phyloP scores from a whole-genome alignment of 2,797 vertebrate species.

The Pteronotus mesoamericanus region DNA sequence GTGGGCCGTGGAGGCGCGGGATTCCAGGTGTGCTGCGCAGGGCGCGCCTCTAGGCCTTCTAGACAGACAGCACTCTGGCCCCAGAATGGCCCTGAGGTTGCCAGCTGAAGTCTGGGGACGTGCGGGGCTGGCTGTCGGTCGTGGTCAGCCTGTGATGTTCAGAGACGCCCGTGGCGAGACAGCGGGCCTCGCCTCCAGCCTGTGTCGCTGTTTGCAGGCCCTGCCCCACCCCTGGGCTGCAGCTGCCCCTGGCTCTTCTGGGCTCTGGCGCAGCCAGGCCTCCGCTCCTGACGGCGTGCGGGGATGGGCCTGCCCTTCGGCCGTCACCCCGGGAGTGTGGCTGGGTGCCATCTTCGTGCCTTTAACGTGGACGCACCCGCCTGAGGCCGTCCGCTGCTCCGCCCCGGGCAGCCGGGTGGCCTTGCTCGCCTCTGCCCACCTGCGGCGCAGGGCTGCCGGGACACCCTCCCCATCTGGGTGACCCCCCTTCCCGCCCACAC shows the following conservation, averaged over 20 bases:
- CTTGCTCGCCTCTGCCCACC: not conserved
- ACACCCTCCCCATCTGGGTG: too few relatives aligned
- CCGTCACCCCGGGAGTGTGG: too few relatives aligned
- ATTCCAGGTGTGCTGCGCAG: not conserved
- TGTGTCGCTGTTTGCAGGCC: not conserved
- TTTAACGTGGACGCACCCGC: not conserved
- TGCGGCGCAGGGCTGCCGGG: not conserved
- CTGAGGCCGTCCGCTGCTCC: not conserved
- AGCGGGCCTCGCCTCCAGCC: too few relatives aligned
- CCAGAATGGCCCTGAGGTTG: fast-evolving
- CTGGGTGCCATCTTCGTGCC: not conserved
- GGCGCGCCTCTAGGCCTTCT: not conserved
- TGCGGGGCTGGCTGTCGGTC: not conserved
- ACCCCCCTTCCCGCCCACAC: not conserved
- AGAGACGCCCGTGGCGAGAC: not conserved
- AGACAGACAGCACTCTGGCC: fast-evolving
- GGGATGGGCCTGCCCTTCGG: not conserved
- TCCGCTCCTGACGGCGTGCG: fast-evolving
- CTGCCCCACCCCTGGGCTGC: not conserved
- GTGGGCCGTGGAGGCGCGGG: not conserved
- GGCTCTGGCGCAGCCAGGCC: not conserved
- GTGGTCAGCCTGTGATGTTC: not conserved
- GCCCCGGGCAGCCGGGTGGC: not conserved
- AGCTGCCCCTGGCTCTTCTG: not conserved
- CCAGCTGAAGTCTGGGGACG: not conserved